A percentile compares a stretch with the other conserved stretches of the same genome.
Evolutionary conservation across 2,113 vertebrate genomes (phyloP).

Genomic region (Pipa parva): DNA sequence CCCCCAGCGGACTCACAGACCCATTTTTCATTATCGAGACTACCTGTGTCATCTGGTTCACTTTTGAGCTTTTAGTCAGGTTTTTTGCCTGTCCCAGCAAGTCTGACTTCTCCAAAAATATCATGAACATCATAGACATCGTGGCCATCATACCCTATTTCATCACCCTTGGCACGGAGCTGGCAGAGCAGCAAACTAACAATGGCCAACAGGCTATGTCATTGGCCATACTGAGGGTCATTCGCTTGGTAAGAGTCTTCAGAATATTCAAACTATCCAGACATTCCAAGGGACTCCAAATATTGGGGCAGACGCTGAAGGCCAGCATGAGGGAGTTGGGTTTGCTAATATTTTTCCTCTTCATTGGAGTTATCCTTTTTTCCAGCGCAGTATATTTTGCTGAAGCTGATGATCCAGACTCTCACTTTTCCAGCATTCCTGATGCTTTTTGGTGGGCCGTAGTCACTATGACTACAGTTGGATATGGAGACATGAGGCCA

Average conservation of each 20-base stretch:
- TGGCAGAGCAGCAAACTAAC: slow-evolving; percentile 77
- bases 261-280: slow-evolving; percentile 93
- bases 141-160: slow-evolving; percentile 96
- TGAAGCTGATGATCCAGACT: slow-evolving; percentile 84
- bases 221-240: slow-evolving; percentile 90
- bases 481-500: slow-evolving; percentile 93
- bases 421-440: slow-evolving; percentile 94
- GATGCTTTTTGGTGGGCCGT: slow-evolving; percentile 98
- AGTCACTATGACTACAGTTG: slow-evolving; percentile 95
- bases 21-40: slow-evolving; percentile 96
- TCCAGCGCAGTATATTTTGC: slow-evolving; percentile 95
- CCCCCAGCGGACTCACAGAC: slow-evolving; percentile 75
- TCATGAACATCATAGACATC: slow-evolving; percentile 96
- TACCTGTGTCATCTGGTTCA: slow-evolving; percentile 96
- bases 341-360: slow-evolving; percentile 95
- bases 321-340: slow-evolving; percentile 94
- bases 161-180: slow-evolving; percentile 89
- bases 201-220: slow-evolving; percentile 92
- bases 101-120: slow-evolving; percentile 84
- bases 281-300: slow-evolving; percentile 94
- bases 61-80: slow-evolving; percentile 89
- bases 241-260: slow-evolving; percentile 90
- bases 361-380: slow-evolving; percentile 94
- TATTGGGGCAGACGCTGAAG: slow-evolving; percentile 90
- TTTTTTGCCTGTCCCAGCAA: slow-evolving; percentile 95